phyloP scores from a whole-genome alignment of 2,888 invertebrate genomes.

The Alviniconcha strummeri region DNA sequence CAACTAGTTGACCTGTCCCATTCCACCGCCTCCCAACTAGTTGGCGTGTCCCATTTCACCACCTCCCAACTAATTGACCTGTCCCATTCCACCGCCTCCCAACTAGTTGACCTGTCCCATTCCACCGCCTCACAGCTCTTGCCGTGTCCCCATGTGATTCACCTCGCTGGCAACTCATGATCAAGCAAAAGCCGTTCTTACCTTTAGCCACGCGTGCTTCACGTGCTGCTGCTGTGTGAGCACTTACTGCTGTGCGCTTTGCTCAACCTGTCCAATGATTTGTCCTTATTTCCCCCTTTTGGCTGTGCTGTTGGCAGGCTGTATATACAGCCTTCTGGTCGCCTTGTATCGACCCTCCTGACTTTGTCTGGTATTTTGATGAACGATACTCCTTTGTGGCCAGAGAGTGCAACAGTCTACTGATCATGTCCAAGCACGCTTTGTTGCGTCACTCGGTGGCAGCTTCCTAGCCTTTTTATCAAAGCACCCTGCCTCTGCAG shows the following conservation, averaged over 20 bases:
- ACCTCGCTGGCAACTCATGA: too few species aligned
- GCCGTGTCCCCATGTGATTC: too few species aligned
- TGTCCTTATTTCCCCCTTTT: background rate
- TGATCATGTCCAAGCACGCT: constrained; percentile 16
- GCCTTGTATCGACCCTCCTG: background rate
- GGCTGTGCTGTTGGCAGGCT: background rate
- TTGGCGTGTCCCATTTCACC: too few species aligned
- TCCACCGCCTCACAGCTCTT: too few species aligned
- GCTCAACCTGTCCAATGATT: background rate
- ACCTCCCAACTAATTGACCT: too few species aligned
- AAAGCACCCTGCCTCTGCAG: too few species aligned
- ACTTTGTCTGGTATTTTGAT: constrained; percentile 17
- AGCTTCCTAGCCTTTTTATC: background rate
- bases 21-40: too few species aligned
- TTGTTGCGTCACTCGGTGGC: background rate
- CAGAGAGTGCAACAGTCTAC: background rate
- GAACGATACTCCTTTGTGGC: background rate
- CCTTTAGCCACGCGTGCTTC: background rate
- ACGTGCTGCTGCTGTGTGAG: background rate
- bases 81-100: too few species aligned
- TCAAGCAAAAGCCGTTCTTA: too few species aligned
- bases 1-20: too few species aligned
- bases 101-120: too few species aligned
- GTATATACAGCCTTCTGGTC: background rate
- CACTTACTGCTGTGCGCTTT: background rate